Evolutionary conservation across 2,797 vertebrate species (phyloP), one percentile per base, ranked within the genome.

Genomic region (Sebastes hubbsi): DNA sequence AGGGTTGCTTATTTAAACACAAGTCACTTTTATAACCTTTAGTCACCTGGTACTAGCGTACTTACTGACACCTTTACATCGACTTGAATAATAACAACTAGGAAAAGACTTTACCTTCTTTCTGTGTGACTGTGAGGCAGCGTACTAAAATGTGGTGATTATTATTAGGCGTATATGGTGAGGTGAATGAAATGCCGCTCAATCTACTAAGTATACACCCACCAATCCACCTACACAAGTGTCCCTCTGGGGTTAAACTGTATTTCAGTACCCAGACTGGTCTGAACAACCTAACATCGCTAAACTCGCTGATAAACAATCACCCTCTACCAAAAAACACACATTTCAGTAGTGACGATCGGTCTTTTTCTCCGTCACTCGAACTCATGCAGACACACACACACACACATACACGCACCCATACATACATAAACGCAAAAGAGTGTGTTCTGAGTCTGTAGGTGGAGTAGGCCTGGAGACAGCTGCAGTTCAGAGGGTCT

Each of bases 391-490:
- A 61, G 25, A 77, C n/a, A 65, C 63, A 49, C 25, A 73, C 84
- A 63, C 84, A 63, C 79, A 27, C 42, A 24, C n/a, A 24, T 2
- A 65, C 42, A 68, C 10, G 20, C 32, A 76, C 12, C 49, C 76
- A 71, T 14, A 85, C 78, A 84, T 7, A 89, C 77, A 78, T 16
- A 79, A 30, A 88, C 74, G 75, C 66, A 83, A 81, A 78, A 83
- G 67, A 84, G 80, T 80, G 84, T 85, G 75, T 86, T 92, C 66
- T 54, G 80, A 90, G 88, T 90, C 82, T 77, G 75, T 85, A 83
- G 81, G 80, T 81, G 73, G 85, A 77, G 75, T 62, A 49, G 76
- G 78, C 72, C 76, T 84, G 86, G 77, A 91, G 74, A 78, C 61
- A 69, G 82, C 70, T 84, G 76, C 80, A 78, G 75, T 64, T 87